Base-by-base conservation (phyloP, 53 echinoderm and acorn worm genomes). In the Arbacia lixula region DNA sequence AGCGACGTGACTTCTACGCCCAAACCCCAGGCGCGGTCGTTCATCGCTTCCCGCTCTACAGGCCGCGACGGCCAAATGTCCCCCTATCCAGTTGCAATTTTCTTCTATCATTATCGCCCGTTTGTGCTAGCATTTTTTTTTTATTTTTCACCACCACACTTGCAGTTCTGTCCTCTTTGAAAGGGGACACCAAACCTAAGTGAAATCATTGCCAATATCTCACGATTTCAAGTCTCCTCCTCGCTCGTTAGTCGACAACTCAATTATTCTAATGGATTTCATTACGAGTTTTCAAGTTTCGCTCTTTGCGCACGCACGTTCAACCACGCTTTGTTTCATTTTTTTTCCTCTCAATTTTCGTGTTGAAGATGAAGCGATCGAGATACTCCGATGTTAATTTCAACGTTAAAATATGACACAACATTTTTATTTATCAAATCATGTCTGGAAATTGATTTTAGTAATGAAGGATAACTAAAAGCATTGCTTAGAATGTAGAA, bases 1-100 rank as follows among this genome's bases (percentile, higher is more conserved):
- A 30, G 37, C 29, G 83, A 83, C 72, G 72, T 72, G 72, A 72
- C 72, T 14, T 50, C 32, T 72, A 72, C 72, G 72, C 72, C 72
- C 32, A 49, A 26, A 49, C 31, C 32, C 33, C 31, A 4, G 72
- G 68, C 68, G 68, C 38, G 39, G 36, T 1, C 35, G 20, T 36
- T 39, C 25, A n/a, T 37, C 39, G 9, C 68, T 36, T 39, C 12
- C 37, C 68, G 68, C 68, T 68, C 22, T 12, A 39, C 68, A 36
- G 8, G 8, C 6, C 6, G 68, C 68, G 68, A 33, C 68, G 38
- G 36, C 68, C 6, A 27, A 4, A 49, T 21, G 51, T 46, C 49
- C 25, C 72, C 49, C 21, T 56, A 72, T 72, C 72, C 28, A 11
- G 0, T 12, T 50, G 19, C 51, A 72, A 12, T 12, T 72, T 43